Evolutionary conservation across 2,113 vertebrate species (phyloP), one percentile per base, ranked within the genome.

Genomic region (Rhipidura dahli): DNA sequence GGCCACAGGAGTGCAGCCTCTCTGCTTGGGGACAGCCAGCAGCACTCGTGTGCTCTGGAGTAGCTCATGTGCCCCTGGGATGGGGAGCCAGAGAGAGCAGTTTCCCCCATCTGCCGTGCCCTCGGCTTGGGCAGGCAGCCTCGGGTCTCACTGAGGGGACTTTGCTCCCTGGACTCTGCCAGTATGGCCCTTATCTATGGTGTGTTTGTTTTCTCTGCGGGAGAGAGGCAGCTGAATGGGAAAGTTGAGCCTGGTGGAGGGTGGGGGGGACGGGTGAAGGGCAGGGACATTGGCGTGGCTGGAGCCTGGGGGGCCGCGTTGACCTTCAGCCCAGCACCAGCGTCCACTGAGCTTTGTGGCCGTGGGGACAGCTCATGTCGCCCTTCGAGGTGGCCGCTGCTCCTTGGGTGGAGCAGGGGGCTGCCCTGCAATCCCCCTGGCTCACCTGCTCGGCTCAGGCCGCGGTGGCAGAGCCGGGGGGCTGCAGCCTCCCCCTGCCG

Each of bases 141-240:
- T 53, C 1, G 1, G 11, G 1, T 40, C 66, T 82, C 35, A 6
- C 7, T 2, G 56, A 50, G n/a, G 64, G 96, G 96, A 97, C 97
- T 97, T 97, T 97, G 96, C 81, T 89, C 97, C 93, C 51, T 73
- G 61, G 14, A 60, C 72, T 69, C 76, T 83, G 93, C 87, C 54
- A 50, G 65, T 78, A 13, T 20, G 35, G 66, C 59, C 57, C 91
- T 96, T 97, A 94, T 97, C 96, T 96, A 44, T 30, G 91, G 65
- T 79, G 57, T 98, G 97, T 97, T 98, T 98, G 95, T 73, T 90
- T 91, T 94, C 13, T 40, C 47, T 23, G 49, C 24, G 30, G 92
- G 91, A 90, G 89, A 45, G 82, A 60, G 73, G 87, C 56, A 30
- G 80, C 91, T 54, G 79, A 45, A 44, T 68, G 80, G 91, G 94